phyloP scores from a whole-genome alignment of 2,888 invertebrate genomes.

The Sphaeridia pumilis region DNA sequence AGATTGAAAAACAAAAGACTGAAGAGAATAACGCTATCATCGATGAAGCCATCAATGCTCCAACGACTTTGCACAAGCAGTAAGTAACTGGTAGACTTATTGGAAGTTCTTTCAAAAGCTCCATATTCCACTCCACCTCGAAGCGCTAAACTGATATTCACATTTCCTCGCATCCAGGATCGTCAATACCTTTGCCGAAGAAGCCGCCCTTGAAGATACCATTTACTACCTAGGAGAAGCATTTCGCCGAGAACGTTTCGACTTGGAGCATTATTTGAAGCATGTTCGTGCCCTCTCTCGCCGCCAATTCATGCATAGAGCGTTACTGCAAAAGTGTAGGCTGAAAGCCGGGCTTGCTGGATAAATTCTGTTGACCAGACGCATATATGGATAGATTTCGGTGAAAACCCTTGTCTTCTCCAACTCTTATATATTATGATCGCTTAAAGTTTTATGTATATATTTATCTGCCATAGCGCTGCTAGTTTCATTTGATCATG shows the following conservation, averaged over 20 bases:
- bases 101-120: too few relatives aligned
- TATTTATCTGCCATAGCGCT: too few relatives aligned
- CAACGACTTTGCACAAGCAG: slow-evolving; percentile 92
- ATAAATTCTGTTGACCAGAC: too few relatives aligned
- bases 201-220: slow-evolving; percentile 95
- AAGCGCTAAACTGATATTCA: too few relatives aligned
- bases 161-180: slow-evolving; percentile 46
- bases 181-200: slow-evolving; percentile 88
- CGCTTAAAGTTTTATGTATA: too few relatives aligned
- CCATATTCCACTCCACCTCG: neutral
- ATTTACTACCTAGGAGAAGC: slow-evolving; percentile 97
- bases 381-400: too few relatives aligned
- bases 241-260: slow-evolving; percentile 78
- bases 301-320: slow-evolving; percentile 88
- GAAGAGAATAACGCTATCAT: slow-evolving; percentile 77
- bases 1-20: slow-evolving; percentile 55
- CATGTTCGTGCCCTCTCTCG: slow-evolving; percentile 90
- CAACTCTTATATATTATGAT: too few relatives aligned
- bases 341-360: slow-evolving; percentile 65
- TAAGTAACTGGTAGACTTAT: slow-evolving; percentile 42
- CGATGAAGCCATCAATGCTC: slow-evolving; percentile 93
- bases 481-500: too few relatives aligned
- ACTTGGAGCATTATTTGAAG: slow-evolving; percentile 90
- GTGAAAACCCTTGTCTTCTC: too few relatives aligned
- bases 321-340: slow-evolving; percentile 92